A percentile compares a stretch with the other conserved stretches of the same genome.
These are phyloP conservation scores for Apteryx owenii DNA, from an alignment of 2,113 vertebrate genomes.

Conservation along the genomic window DNA sequence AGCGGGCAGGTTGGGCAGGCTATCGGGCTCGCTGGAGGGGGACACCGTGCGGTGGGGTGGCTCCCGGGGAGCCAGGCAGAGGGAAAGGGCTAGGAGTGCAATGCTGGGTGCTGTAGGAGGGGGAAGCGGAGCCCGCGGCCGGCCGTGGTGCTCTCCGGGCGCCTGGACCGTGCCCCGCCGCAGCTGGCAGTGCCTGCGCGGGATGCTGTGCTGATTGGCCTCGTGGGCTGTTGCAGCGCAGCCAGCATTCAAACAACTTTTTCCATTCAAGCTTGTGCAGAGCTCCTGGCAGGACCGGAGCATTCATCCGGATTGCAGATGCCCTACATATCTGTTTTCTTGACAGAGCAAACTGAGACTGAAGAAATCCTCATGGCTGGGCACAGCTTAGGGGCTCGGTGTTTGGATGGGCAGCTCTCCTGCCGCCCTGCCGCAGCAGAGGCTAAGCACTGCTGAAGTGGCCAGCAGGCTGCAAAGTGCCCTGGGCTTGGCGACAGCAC, in stretches of 20 bases:
- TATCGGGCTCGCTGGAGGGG: too few species aligned
- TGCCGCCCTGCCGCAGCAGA: too few species aligned
- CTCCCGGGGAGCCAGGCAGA: neutral
- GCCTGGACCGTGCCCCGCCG: too few species aligned
- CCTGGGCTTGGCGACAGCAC: neutral
- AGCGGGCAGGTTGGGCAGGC: neutral
- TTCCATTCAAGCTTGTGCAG: conserved; percentile 4
- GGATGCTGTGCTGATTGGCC: neutral
- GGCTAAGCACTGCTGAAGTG: neutral
- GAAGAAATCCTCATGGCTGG: neutral
- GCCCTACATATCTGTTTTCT: conserved; percentile 33
- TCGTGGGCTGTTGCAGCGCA: neutral
- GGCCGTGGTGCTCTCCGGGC: neutral
- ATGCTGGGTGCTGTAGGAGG: neutral
- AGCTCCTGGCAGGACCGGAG: neutral
- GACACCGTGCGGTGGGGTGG: too few species aligned
- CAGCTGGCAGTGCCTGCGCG: too few species aligned
- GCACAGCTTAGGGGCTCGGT: neutral
- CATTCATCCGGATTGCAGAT: neutral
- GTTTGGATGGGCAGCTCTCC: too few species aligned
- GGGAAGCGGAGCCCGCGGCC: neutral
- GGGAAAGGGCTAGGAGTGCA: too few species aligned
- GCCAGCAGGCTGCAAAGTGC: neutral
- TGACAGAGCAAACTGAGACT: neutral
- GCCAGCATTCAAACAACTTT: neutral